Percentiles rank a stretch among this genome's conserved stretches.
Evolutionary conservation across 2,113 vertebrate species (phyloP).

Genomic region (Fregata magnificens): DNA sequence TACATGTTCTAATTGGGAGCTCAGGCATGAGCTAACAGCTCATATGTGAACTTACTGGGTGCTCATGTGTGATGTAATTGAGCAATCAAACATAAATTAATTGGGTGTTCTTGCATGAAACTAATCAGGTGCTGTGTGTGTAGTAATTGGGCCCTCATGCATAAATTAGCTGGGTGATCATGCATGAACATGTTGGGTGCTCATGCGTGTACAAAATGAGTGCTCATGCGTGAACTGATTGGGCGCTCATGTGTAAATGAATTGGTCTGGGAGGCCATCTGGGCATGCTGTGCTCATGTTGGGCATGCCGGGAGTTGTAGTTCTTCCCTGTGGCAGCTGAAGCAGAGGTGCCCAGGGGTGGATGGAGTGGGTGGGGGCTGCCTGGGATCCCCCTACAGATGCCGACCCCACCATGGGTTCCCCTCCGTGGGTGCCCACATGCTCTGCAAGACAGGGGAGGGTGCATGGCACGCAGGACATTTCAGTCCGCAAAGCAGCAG

Average conservation of each 20-base stretch:
- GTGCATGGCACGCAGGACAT: not conserved
- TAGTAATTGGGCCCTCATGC: not conserved
- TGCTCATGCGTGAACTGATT: not conserved
- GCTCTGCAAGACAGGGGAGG: not conserved
- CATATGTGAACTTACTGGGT: not conserved
- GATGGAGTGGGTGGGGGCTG: not conserved
- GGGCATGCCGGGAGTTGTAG: not conserved
- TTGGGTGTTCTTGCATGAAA: not conserved
- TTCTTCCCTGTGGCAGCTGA: not conserved
- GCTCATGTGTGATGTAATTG: not conserved
- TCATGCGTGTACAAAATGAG: not conserved
- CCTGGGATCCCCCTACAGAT: not conserved
- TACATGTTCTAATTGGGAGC: not conserved
- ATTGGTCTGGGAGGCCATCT: not conserved
- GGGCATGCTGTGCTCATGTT: rapidly evolving
- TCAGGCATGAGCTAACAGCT: not conserved
- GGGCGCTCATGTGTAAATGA: not conserved
- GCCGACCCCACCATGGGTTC: not conserved
- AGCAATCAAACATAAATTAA: not conserved
- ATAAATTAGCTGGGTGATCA: not conserved
- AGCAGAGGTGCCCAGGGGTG: not conserved
- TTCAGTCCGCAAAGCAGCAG: not conserved
- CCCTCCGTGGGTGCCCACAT: rapidly evolving
- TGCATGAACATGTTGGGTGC: not conserved
- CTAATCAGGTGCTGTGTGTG: not conserved